Percentiles rank a stretch among this genome's conserved stretches.
These are phyloP conservation scores for Mongoloraphidia duomilia DNA, from an alignment of 2,888 invertebrate genomes.

Conservation along the genomic window DNA sequence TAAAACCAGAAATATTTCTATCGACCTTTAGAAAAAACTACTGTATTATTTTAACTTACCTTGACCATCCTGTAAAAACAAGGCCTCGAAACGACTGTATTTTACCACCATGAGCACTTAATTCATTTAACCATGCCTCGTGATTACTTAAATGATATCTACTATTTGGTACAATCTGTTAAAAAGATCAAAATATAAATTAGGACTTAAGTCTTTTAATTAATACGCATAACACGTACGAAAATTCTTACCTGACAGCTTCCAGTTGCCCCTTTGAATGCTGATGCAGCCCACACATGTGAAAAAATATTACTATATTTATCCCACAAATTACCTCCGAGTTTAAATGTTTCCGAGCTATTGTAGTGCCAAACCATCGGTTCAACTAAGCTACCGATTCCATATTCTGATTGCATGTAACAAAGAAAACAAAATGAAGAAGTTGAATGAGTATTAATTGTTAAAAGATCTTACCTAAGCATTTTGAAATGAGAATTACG, in stretches of 20 bases:
- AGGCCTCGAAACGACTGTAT: constrained; percentile 45
- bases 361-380: constrained; percentile 60
- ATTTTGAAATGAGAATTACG: no score
- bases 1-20: no score
- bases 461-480: no score
- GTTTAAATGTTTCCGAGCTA: constrained; percentile 35
- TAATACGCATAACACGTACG: neutral
- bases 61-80: constrained; percentile 60
- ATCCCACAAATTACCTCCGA: constrained; percentile 42
- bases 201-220: neutral
- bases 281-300: constrained; percentile 63
- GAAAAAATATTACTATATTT: constrained; percentile 52
- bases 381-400: constrained; percentile 42
- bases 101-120: constrained; percentile 33
- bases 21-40: no score
- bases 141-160: constrained; percentile 64
- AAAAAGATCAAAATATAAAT: constrained; percentile 11
- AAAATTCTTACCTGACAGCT: constrained; percentile 39
- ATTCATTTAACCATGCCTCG: constrained; percentile 49
- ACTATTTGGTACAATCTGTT: constrained; percentile 43
- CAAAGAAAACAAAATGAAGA: constrained; percentile 9
- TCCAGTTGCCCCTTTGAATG: constrained; percentile 78
- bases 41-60: constrained; percentile 32
- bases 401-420: constrained; percentile 32
- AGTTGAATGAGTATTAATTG: neutral